phyloP scores from a whole-genome alignment of 2,797 vertebrate genomes.

The Sylvilagus floridanus region DNA sequence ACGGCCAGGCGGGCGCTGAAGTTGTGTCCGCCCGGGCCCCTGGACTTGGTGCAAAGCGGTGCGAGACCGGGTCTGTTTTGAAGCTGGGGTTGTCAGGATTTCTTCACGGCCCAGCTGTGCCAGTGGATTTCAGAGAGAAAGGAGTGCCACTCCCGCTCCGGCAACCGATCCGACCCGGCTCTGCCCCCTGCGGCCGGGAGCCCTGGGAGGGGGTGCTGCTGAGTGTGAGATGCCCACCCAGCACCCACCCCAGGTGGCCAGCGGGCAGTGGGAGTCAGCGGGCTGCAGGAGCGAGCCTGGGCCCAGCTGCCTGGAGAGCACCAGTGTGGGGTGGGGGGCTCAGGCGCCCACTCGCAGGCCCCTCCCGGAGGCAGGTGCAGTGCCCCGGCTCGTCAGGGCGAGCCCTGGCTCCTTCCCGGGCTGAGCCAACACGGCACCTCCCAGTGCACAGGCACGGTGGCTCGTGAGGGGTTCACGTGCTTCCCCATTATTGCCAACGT shows the following conservation, averaged over 20 bases:
- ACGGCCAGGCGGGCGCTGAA: background rate
- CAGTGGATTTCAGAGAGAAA: background rate
- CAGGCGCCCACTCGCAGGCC: background rate
- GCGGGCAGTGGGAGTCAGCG: too few species aligned
- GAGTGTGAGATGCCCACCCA: background rate
- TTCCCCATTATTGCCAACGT: background rate
- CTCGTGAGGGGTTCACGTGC: too few species aligned
- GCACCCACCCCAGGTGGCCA: rapidly evolving
- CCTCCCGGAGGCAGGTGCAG: too few species aligned
- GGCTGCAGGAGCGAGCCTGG: too few species aligned
- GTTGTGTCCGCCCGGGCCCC: rapidly evolving
- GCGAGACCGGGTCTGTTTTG: background rate
- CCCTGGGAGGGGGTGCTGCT: background rate
- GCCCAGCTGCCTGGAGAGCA: background rate
- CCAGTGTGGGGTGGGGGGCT: background rate
- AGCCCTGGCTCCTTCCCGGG: too few species aligned
- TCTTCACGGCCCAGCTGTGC: background rate
- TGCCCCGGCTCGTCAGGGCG: background rate
- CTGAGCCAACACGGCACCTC: background rate
- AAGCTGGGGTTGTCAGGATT: background rate
- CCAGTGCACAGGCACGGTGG: too few species aligned
- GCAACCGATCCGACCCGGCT: background rate
- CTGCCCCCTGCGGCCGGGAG: background rate
- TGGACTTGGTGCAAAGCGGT: background rate
- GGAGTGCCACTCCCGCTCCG: background rate